Conservation (phyloP, 2,113 vertebrate genomes). For the Motacilla tschutschensis region DNA sequence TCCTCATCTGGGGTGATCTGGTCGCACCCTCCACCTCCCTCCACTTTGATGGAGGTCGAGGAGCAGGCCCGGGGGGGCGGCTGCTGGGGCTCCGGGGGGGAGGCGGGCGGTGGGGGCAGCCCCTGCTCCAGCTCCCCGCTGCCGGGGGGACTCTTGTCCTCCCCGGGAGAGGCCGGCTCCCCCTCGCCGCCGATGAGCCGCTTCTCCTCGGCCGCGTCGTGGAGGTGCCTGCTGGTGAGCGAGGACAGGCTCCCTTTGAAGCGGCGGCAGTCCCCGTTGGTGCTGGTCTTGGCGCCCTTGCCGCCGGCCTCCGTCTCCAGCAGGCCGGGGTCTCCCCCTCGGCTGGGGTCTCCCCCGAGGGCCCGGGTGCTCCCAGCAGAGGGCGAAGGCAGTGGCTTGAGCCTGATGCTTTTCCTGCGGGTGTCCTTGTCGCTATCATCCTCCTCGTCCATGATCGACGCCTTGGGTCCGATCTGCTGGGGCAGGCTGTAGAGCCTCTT, state of each 20-base stretch:
- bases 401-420: conserved; percentile 89
- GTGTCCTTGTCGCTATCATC: conserved; percentile 86
- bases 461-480: conserved; percentile 91
- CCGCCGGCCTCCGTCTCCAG: conserved; percentile 75
- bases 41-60: conserved; percentile 86
- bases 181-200: conserved; percentile 90
- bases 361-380: conserved; percentile 73
- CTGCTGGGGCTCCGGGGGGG: conserved; percentile 64
- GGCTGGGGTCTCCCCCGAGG: conserved; percentile 50
- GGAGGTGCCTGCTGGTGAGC: conserved; percentile 89
- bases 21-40: conserved; percentile 85
- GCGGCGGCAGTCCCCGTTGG: conserved; percentile 95
- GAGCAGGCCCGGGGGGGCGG: conserved; percentile 57
- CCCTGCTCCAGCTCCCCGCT: conserved; percentile 68
- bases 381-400: conserved; percentile 89
- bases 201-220: conserved; percentile 88
- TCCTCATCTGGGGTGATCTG: conserved; percentile 92
- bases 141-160: conserved; percentile 77
- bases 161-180: conserved; percentile 80
- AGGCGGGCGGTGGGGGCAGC: conserved; percentile 49
- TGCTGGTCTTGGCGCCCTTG: conserved; percentile 83
- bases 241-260: conserved; percentile 95
- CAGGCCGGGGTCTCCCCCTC: conserved; percentile 23
- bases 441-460: conserved; percentile 91
- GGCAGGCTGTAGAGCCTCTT: conserved; percentile 98